phyloP scores from a whole-genome alignment of 2,113 vertebrate genomes.

The Hippolais icterina region DNA sequence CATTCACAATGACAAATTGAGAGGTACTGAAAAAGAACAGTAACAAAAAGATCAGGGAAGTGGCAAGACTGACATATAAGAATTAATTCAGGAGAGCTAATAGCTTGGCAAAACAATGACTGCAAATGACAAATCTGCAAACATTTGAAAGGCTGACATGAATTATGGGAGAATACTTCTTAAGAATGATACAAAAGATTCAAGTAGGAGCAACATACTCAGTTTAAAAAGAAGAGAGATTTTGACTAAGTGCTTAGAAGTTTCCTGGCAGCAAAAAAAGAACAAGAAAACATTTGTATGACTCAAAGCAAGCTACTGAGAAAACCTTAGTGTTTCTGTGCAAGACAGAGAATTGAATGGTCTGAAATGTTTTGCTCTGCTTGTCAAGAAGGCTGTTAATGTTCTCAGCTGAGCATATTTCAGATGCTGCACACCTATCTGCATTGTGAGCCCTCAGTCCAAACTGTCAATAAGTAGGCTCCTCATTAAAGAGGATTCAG shows the following conservation, averaged over 20 bases:
- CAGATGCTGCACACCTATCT: neutral
- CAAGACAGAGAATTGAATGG: neutral
- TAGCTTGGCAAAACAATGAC: constrained; percentile 23
- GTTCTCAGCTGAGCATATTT: neutral
- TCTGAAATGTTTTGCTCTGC: neutral
- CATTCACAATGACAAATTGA: neutral
- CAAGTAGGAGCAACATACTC: neutral
- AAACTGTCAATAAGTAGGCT: neutral
- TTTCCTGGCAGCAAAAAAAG: constrained; percentile 7
- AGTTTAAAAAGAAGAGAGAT: neutral
- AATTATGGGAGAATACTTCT: constrained; percentile 24
- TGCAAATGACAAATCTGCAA: constrained; percentile 46
- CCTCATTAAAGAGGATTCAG: neutral
- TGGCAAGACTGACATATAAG: neutral
- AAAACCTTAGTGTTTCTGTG: neutral
- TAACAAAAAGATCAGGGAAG: neutral
- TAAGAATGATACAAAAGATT: neutral
- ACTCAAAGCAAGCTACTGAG: neutral
- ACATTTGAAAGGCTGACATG: constrained; percentile 43
- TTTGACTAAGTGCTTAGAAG: neutral
- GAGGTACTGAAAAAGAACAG: neutral
- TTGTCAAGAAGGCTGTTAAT: neutral
- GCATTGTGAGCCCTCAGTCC: neutral
- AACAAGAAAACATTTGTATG: neutral
- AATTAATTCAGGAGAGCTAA: constrained; percentile 26